Base-by-base conservation (phyloP, 2,113 vertebrate genomes). In the Oryzias curvinotus region DNA sequence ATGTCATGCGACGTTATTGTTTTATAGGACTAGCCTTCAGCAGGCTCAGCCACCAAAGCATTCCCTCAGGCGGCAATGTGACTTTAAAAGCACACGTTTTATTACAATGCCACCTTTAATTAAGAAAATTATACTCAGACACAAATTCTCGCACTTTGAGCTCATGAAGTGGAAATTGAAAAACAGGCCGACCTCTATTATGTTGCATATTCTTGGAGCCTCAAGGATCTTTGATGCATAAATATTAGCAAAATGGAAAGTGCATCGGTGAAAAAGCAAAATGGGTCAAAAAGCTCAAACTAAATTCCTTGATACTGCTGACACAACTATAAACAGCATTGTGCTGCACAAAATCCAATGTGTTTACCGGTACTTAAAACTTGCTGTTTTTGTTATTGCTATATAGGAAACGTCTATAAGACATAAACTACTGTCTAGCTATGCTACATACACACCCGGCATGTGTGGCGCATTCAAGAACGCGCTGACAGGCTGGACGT, bases 81-180 rank as follows among this genome's bases (percentile, higher is more conserved):
- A 49, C 44, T 52, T 75, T 25, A 66, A 61, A 57, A 26, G 58
- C 18, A 75, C 69, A 68, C 48, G 49, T 62, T 71, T 72, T 10
- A 62, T 51, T 49, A 19, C 18, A 7, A 23, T 19, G 17, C 14
- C 14, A 53, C 63, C 10, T 50, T 67, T 55, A 50, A 65, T 75
- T 49, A 60, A 10, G 42, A 65, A 10, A 26, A n/a, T 48, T 19
- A 49, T 13, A 60, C 52, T 53, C 26, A 59, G 45, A 48, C 57
- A 15, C 12, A 56, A 10, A 41, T 43, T 52, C n/a, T 42, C 30
- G 14, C 60, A 51, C 50, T 36, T 17, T 12, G 17, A 28, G 14
- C 19, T 72, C 58, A 43, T 66, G 26, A 66, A 76, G 59, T 65
- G 52, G 21, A 51, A 52, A 12, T 36, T 36, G 36, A 36, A 36